Evolutionary conservation across 2,797 vertebrate genomes (phyloP).

Genomic region (Alectoris magna): DNA sequence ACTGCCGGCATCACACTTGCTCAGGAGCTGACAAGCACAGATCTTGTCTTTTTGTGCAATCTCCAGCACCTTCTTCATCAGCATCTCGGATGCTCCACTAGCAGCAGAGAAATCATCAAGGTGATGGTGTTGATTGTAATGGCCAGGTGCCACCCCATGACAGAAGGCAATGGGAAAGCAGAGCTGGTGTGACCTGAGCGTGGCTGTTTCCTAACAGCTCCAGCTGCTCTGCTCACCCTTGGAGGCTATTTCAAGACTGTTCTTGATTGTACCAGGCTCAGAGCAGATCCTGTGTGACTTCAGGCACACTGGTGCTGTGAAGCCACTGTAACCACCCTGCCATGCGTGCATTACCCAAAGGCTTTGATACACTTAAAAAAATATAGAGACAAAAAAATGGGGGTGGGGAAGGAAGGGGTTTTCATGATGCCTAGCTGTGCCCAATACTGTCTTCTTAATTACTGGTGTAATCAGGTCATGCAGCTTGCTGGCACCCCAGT

Average conservation of each 20-base stretch:
- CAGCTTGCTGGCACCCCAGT: neutral
- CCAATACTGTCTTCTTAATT: neutral
- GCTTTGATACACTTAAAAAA: neutral
- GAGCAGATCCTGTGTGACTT: neutral
- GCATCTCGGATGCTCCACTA: neutral
- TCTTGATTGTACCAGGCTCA: neutral
- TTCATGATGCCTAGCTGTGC: neutral
- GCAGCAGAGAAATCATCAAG: neutral
- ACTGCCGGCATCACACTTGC: neutral
- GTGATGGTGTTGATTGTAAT: slow-evolving; percentile 22
- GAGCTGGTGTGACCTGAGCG: neutral
- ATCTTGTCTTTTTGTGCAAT: neutral
- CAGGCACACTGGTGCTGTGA: neutral
- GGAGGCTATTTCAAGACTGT: neutral
- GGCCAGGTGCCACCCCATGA: neutral
- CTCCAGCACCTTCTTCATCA: neutral
- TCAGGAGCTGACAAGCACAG: neutral
- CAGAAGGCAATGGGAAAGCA: neutral
- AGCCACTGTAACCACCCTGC: neutral
- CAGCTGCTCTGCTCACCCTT: neutral
- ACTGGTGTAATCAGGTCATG: neutral
- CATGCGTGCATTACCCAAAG: neutral
- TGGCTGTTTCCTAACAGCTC: neutral
- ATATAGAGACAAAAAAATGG: neutral
- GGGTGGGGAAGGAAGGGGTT: neutral